A percentile compares a stretch with the other conserved stretches of the same genome.
phyloP scores from a whole-genome alignment of 1,140 invertebrate species.

The Caerostris darwini region DNA sequence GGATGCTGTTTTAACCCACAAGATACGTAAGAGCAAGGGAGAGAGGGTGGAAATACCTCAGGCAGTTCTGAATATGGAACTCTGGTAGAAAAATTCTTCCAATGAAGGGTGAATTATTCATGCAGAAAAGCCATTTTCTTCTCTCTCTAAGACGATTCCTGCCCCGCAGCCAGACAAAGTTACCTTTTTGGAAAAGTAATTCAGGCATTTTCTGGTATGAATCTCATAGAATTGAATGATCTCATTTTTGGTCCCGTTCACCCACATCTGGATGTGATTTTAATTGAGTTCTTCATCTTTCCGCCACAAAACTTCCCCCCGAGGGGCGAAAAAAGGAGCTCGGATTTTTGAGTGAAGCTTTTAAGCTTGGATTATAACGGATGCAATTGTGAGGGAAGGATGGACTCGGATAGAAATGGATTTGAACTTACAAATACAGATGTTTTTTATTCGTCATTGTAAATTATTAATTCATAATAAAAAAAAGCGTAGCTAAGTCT shows the following conservation, averaged over 20 bases:
- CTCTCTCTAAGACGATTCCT: not conserved
- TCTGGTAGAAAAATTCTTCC: not conserved
- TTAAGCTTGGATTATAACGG: too few species aligned
- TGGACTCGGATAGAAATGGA: too few species aligned
- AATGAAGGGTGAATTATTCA: slow-evolving; percentile 45
- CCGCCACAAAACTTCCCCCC: not conserved
- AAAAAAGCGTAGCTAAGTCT: too few species aligned
- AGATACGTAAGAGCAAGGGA: not conserved
- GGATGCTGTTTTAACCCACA: not conserved
- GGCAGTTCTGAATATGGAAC: not conserved
- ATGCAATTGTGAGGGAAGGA: too few species aligned
- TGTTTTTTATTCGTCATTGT: too few species aligned
- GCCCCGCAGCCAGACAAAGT: not conserved
- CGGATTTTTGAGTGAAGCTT: not conserved
- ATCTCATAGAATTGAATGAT: slow-evolving; percentile 24
- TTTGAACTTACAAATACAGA: too few species aligned
- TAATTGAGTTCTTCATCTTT: not conserved
- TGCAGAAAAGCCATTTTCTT: not conserved
- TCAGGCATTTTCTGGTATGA: not conserved
- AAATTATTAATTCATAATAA: too few species aligned
- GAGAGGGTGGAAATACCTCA: not conserved
- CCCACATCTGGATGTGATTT: not conserved
- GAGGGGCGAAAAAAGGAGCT: not conserved
- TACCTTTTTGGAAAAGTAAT: not conserved
- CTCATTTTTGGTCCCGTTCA: not conserved